Evolutionary conservation across 2,113 vertebrate species (phyloP), one percentile per base, ranked within the genome.

Genomic region (Cheilinus undulatus): DNA sequence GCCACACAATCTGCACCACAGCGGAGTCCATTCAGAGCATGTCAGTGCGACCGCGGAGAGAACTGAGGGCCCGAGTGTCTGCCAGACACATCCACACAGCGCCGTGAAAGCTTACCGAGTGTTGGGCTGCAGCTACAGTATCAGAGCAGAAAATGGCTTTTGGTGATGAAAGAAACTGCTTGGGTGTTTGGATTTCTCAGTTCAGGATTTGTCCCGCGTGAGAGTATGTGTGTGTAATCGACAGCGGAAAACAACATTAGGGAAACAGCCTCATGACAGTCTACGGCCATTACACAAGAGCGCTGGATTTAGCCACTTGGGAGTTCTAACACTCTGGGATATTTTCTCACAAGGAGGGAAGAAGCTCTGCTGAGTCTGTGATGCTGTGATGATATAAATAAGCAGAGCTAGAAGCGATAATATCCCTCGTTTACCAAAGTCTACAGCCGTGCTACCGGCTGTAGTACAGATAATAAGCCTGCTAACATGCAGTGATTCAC

Each of bases 1-100:
- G 88, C 69, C 79, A 89, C 86, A 84, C 84, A 91, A 92, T 91
- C 90, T 88, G 76, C 73, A 60, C 60, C 73, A 19, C 76, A 60
- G 70, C 51, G 20, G 76, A 76, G 69, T 61, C 74, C 86, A 86
- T 78, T 88, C 89, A 87, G 83, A 85, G 72, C 70, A 73, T 83
- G 87, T 87, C 87, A 85, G 84, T 76, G 83, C 52, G 77, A 83
- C 88, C 84, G 83, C 7, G 59, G 73, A 36, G 61, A 54, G 76
- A 72, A 83, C 62, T 50, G 54, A 71, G 54, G 66, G 48, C 48
- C 60, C 3, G 69, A 80, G 72, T 50, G 74, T 81, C 71, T 69
- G 82, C 66, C 76, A 79, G 73, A 64, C 46, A 40, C 67, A 59
- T 76, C 72, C 69, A 68, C 69, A 69, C 58, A 40, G 26, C 51